Conservation (phyloP, 2,888 invertebrate genomes). For the Troides helena region DNA sequence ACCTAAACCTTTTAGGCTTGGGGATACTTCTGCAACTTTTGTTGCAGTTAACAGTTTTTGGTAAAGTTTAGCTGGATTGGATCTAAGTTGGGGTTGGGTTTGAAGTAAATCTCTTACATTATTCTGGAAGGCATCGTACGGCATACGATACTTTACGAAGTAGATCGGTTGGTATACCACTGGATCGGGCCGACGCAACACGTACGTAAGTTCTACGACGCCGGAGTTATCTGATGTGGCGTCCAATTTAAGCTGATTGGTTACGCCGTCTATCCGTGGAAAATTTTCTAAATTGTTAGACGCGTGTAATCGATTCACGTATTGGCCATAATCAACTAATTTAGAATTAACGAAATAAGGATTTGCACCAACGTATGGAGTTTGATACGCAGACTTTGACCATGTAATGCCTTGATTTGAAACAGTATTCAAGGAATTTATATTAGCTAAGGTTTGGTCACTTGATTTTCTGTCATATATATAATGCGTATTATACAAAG, state of each 20-base stretch:
- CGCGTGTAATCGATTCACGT: constrained; percentile 24
- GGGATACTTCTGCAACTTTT: constrained; percentile 48
- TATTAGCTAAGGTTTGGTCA: constrained; percentile 3
- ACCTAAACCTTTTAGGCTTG: constrained; percentile 44
- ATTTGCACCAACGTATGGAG: constrained; percentile 7
- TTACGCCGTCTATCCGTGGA: constrained; percentile 38
- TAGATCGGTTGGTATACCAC: constrained; percentile 51
- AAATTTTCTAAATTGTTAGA: constrained; percentile 36
- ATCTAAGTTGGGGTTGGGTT: constrained; percentile 43
- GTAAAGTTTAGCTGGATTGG: constrained; percentile 45
- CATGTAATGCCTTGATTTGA: constrained; percentile 22
- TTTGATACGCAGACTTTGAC: background rate
- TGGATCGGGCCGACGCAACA: constrained; percentile 49
- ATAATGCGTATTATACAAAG: background rate
- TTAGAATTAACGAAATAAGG: constrained; percentile 20
- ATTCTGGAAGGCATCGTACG: constrained; percentile 47
- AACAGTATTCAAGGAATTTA: constrained; percentile 3
- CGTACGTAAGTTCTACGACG: constrained; percentile 58
- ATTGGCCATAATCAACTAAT: constrained; percentile 24
- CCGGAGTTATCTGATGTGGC: constrained; percentile 38
- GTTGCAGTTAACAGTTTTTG: constrained; percentile 46
- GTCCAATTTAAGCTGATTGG: constrained; percentile 49
- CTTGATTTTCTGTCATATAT: background rate
- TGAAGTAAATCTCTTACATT: constrained; percentile 42
- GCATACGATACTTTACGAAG: constrained; percentile 60